phyloP scores from a whole-genome alignment of 37 sponge, comb jelly and placozoan species.

The Cliona cf. orientalis region DNA sequence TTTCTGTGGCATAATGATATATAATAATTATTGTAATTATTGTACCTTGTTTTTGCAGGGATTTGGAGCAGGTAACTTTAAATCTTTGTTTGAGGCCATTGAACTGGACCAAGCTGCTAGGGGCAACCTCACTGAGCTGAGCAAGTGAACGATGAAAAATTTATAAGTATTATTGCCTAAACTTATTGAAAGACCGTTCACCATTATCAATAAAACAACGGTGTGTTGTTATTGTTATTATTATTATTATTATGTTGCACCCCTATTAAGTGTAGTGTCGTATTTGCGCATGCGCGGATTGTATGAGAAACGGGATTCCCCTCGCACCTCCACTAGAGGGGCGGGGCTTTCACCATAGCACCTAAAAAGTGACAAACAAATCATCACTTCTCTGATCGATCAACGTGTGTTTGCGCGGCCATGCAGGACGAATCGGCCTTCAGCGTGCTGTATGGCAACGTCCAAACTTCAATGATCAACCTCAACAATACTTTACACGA shows the following conservation, averaged over 20 bases:
- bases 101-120: conserved; percentile 87
- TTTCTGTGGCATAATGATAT: background rate
- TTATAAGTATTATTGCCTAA: background rate
- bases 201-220: background rate
- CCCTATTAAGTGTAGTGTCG: no score
- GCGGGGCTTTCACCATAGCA: no score
- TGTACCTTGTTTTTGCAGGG: conserved; percentile 65
- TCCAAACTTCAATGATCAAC: conserved; percentile 28
- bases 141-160: background rate
- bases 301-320: no score
- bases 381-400: no score
- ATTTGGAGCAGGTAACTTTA: conserved; percentile 99
- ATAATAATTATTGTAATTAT: no score
- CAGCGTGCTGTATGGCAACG: conserved; percentile 54
- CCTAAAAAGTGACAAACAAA: no score
- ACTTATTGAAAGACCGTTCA: no score
- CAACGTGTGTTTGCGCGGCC: no score
- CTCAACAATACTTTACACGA: conserved; percentile 53
- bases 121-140: conserved; percentile 66
- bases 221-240: background rate
- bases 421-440: no score
- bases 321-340: no score
- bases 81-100: conserved; percentile 96
- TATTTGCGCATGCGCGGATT: no score
- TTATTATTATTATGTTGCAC: background rate